A percentile compares a stretch with the other conserved stretches of the same genome.
Conservation (phyloP, 2,888 invertebrate species). For the Carterocephalus palaemon region DNA sequence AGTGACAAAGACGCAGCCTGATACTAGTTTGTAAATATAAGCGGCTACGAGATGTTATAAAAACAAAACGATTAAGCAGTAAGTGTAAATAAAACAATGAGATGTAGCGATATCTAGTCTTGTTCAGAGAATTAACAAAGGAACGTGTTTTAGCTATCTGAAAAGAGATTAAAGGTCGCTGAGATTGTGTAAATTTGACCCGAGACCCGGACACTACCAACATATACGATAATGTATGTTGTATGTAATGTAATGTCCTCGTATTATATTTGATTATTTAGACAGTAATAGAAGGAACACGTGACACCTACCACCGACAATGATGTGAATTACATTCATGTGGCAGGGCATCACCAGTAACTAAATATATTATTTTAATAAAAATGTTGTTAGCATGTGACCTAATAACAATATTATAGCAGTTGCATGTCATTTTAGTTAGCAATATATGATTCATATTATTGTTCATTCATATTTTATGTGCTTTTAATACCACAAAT, state of each 20-base stretch:
- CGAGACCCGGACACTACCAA: conserved; percentile 68
- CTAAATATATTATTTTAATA: no score
- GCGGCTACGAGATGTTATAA: conserved; percentile 10
- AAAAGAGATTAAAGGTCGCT: conserved; percentile 69
- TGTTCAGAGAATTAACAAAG: conserved; percentile 68
- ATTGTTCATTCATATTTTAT: no score
- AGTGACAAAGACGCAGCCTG: background rate
- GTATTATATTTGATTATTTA: conserved; percentile 50
- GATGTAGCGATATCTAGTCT: conserved; percentile 40
- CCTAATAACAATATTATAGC: no score
- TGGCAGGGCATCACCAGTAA: no score
- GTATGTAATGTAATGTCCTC: no score
- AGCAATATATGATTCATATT: no score
- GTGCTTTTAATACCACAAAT: no score
- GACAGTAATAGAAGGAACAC: conserved; percentile 32
- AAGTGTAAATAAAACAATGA: conserved; percentile 45
- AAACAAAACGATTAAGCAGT: conserved; percentile 35
- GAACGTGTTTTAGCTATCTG: conserved; percentile 64
- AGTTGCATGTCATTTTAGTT: no score
- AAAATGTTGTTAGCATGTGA: no score
- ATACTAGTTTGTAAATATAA: conserved; percentile 14
- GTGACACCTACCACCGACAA: conserved; percentile 36
- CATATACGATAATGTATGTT: conserved; percentile 44
- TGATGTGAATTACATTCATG: no score
- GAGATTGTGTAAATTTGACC: conserved; percentile 72